A percentile compares a stretch with the other conserved stretches of the same genome.
Evolutionary conservation across 2,888 invertebrate species (phyloP).

Genomic region (Stenolophus ochropezus): DNA sequence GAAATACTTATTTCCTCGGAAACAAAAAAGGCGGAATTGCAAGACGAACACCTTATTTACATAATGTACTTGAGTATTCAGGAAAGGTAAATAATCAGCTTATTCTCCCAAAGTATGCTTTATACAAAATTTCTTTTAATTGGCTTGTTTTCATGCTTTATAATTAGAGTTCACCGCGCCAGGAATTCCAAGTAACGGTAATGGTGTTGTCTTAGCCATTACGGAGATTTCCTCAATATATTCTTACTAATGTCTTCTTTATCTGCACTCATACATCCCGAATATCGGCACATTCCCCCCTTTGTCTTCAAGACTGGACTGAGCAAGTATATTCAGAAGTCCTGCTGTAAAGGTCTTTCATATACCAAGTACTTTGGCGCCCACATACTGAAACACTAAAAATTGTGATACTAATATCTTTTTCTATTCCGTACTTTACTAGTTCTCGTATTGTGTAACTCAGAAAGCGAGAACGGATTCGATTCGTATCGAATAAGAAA

Average conservation of each 20-base stretch:
- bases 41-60: conserved; percentile 59
- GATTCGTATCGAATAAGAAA: too few relatives aligned
- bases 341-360: not conserved
- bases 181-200: not conserved
- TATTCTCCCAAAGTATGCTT: conserved; percentile 51
- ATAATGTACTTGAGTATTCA: conserved; percentile 56
- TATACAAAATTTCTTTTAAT: conserved; percentile 54
- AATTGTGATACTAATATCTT: too few relatives aligned
- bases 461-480: too few relatives aligned
- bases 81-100: conserved; percentile 59
- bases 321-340: not conserved
- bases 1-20: conserved; percentile 57
- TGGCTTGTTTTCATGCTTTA: conserved; percentile 43
- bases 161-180: conserved; percentile 31
- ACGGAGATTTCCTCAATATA: not conserved
- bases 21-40: conserved; percentile 54
- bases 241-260: not conserved
- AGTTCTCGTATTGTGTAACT: too few relatives aligned
- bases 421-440: too few relatives aligned
- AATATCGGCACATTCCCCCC: not conserved
- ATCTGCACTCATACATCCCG: not conserved
- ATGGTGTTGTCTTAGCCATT: not conserved
- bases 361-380: not conserved
- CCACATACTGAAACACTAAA: too few relatives aligned
- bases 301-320: not conserved